Evolutionary conservation across 2,113 vertebrate genomes (phyloP), one percentile per base, ranked within the genome.

Genomic region (Lethenteron reissneri): DNA sequence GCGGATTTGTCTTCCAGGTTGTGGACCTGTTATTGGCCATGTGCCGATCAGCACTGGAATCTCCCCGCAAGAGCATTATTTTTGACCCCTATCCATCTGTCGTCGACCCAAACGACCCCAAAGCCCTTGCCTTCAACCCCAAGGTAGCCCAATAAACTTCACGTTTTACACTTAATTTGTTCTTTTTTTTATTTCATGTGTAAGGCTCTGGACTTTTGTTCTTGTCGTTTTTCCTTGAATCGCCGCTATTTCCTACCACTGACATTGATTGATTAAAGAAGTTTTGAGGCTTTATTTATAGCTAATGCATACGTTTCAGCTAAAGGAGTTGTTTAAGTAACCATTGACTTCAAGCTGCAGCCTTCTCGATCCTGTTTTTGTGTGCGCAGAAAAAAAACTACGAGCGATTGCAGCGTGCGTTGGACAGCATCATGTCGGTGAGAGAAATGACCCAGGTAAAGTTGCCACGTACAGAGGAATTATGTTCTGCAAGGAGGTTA

Each of bases 351-450:
- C 4, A 41, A 41, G 41, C 41, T 41, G 41, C 41, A 41, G 41
- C 41, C 6, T 41, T 41, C 41, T 41, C 41, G 5, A 41, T 41
- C 5, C 41, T 41, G 41, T 8, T 68, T 68, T 68, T 17, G n/a
- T 68, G 64, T 76, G 75, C 76, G 79, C 81, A 99, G 94, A 99
- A 99, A 80, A 99, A 99, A 83, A 99, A 99, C 83, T 99, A 99
- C 2, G 94, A 99, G 79, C 85, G 94, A 75, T 84, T 99, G 79
- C 94, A 99, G 83, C 96, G 96, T 81, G 94, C 94, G 8, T 77
- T 99, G 83, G 94, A 99, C 79, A 99, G 94, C 56, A 92, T 99
- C 74, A 99, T 99, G 94, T 99, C 94, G 75, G 97, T 99, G 75
- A 84, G 94, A 74, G 94, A 99, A 81, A 99, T 99, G 94, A 99